A percentile compares a stretch with the other conserved stretches of the same genome.
These are phyloP conservation scores for Hiodon tergisus DNA, from an alignment of 2,113 vertebrate genomes.

Conservation along the genomic window DNA sequence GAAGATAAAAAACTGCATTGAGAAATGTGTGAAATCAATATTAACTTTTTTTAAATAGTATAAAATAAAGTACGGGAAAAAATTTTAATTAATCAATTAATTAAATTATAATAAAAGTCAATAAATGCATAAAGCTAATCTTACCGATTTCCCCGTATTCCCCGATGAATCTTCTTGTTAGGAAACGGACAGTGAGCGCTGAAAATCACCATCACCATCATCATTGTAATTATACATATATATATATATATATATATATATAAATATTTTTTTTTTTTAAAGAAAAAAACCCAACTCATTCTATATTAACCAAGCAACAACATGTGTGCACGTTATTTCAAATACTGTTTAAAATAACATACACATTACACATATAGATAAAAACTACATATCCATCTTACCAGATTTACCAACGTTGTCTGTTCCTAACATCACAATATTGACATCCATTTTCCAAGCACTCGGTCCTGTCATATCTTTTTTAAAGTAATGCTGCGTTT, in stretches of 20 bases:
- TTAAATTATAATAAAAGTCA: too few relatives aligned
- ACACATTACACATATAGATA: neutral
- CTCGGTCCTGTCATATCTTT: constrained; percentile 21
- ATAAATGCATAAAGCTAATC: constrained; percentile 19
- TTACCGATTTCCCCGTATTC: constrained; percentile 81
- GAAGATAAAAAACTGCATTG: too few relatives aligned
- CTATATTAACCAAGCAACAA: too few relatives aligned
- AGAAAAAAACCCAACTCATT: too few relatives aligned
- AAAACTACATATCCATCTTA: constrained; percentile 33
- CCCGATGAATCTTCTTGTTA: constrained; percentile 79
- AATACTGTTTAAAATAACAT: neutral
- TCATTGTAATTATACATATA: too few relatives aligned
- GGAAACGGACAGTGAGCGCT: constrained; percentile 78
- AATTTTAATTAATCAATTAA: too few relatives aligned
- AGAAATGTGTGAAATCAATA: too few relatives aligned
- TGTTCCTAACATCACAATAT: constrained; percentile 70
- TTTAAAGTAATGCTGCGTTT: too few relatives aligned
- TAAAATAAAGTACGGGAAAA: too few relatives aligned
- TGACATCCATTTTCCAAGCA: constrained; percentile 59
- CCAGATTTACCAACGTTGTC: constrained; percentile 78
- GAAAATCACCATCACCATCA: constrained; percentile 21
- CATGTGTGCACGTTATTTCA: neutral
- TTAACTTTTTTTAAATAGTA: too few relatives aligned
- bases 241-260: too few relatives aligned
- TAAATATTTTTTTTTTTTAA: neutral